Evolutionary conservation across 2,888 invertebrate species (phyloP).

Genomic region (Mamestra brassicae): DNA sequence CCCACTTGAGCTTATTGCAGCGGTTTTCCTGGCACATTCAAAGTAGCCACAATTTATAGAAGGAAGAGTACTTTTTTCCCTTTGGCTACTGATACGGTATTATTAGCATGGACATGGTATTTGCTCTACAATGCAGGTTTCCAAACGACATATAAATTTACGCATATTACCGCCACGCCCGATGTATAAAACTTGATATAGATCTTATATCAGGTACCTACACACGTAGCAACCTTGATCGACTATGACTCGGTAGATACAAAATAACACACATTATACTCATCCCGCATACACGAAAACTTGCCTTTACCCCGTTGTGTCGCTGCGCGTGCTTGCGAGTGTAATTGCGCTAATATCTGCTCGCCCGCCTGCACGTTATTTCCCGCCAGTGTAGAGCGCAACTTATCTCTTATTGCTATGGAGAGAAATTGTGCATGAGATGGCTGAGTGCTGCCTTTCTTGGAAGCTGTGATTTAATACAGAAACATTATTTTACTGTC

Average conservation of each 20-base stretch:
- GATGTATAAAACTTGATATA: background rate
- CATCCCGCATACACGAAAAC: background rate
- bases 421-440: conserved; percentile 46
- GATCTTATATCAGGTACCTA: too few species aligned
- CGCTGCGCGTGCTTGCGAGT: conserved; percentile 47
- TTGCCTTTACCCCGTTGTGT: conserved; percentile 28
- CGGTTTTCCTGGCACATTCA: background rate
- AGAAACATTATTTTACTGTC: background rate
- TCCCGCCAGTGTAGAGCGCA: conserved; percentile 24
- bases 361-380: conserved; percentile 36
- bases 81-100: background rate
- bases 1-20: background rate
- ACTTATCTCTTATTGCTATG: conserved; percentile 49
- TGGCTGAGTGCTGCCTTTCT: conserved; percentile 12
- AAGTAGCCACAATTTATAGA: background rate
- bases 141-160: background rate
- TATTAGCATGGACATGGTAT: too few species aligned
- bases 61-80: background rate
- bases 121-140: background rate
- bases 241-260: too few species aligned
- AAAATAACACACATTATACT: background rate
- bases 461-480: conserved; percentile 12
- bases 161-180: background rate
- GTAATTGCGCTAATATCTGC: conserved; percentile 61
- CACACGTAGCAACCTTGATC: too few species aligned